Evolutionary conservation across 2,888 invertebrate genomes (phyloP).

Genomic region (Chrysotoxum bicinctum): DNA sequence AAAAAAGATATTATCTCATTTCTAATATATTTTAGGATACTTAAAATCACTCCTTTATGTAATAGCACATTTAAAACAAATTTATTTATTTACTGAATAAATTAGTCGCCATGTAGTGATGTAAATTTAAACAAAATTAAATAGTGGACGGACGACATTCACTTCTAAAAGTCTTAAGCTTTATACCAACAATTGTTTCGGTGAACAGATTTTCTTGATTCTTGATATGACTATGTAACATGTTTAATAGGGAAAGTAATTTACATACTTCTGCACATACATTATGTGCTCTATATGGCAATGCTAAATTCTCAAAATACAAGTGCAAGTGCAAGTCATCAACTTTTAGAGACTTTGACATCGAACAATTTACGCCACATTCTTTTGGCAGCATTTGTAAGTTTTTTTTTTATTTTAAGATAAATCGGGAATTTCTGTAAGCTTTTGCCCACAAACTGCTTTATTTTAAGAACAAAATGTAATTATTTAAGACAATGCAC

Average conservation of each 20-base stretch:
- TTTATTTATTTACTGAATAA: too few relatives aligned
- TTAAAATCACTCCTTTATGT: too few relatives aligned
- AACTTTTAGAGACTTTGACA: constrained; percentile 50
- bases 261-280: neutral
- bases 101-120: too few relatives aligned
- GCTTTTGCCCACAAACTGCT: constrained; percentile 9
- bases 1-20: too few relatives aligned
- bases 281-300: neutral
- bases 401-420: constrained; percentile 27
- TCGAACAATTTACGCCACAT: constrained; percentile 51
- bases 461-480: constrained; percentile 30
- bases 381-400: constrained; percentile 25
- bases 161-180: too few relatives aligned
- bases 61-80: too few relatives aligned
- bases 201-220: neutral
- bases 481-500: constrained; percentile 47
- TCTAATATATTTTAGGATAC: too few relatives aligned
- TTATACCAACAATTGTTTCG: too few relatives aligned
- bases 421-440: constrained; percentile 23
- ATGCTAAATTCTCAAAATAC: neutral
- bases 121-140: too few relatives aligned
- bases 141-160: too few relatives aligned
- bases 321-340: constrained; percentile 36
- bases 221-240: neutral
- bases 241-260: neutral